phyloP scores from a whole-genome alignment of 2,888 invertebrate genomes.

The Limnephilus marmoratus region DNA sequence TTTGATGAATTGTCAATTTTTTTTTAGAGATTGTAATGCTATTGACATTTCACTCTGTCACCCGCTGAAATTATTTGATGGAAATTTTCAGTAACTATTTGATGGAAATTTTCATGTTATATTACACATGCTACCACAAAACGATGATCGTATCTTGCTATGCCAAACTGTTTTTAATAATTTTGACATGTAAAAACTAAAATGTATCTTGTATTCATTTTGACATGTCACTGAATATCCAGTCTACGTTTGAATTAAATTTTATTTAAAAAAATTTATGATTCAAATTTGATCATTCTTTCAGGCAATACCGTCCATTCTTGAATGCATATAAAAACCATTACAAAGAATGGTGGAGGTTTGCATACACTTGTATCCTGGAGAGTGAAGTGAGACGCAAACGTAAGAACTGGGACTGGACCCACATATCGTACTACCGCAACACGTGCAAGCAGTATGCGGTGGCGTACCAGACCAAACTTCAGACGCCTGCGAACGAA shows the following conservation, averaged over 20 bases:
- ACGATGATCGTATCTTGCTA: too few species aligned
- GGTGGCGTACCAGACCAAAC: constrained; percentile 80
- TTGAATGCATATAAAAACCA: constrained; percentile 80
- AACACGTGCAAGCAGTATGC: constrained; percentile 84
- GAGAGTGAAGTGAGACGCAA: constrained; percentile 87
- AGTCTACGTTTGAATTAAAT: not conserved
- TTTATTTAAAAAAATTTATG: not conserved
- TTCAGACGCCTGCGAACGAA: constrained; percentile 76
- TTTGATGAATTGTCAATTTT: too few species aligned
- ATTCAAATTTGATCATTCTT: constrained; percentile 59
- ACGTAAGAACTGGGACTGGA: constrained; percentile 93
- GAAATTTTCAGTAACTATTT: too few species aligned
- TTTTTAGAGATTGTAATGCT: too few species aligned
- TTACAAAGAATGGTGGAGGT: constrained; percentile 90
- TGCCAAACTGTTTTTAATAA: too few species aligned
- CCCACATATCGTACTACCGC: constrained; percentile 88
- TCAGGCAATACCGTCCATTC: constrained; percentile 88
- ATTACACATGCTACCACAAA: too few species aligned
- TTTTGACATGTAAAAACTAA: not conserved
- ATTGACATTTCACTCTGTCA: too few species aligned
- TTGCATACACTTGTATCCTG: constrained; percentile 90
- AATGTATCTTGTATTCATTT: not conserved
- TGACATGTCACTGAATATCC: too few species aligned
- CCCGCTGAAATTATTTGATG: too few species aligned
- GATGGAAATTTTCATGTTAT: too few species aligned